These are phyloP conservation scores for Sitta europaea DNA, from an alignment of 2,113 vertebrate species.

Conservation along the genomic window DNA sequence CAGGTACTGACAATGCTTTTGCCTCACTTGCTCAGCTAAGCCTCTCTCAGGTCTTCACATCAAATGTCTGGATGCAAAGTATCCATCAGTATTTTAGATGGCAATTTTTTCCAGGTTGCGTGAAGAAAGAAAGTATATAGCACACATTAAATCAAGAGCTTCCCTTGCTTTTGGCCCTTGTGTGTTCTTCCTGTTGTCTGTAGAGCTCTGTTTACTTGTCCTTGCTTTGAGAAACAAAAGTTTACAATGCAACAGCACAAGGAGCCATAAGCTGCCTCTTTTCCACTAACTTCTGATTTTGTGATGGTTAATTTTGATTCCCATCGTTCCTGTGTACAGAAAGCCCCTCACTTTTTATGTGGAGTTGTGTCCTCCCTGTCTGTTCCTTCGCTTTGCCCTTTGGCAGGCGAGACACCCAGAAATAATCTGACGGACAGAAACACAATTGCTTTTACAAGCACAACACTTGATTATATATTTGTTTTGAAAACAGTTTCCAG, in stretches of 20 bases:
- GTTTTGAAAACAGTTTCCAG: slow-evolving; percentile 71
- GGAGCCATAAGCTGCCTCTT: background rate
- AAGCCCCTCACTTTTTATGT: background rate
- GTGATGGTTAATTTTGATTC: background rate
- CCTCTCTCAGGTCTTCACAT: background rate
- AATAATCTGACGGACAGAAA: slow-evolving; percentile 49
- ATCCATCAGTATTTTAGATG: background rate
- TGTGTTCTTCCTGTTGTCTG: background rate
- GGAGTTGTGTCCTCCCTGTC: background rate
- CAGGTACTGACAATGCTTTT: background rate
- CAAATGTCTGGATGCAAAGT: background rate
- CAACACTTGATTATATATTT: slow-evolving; percentile 64
- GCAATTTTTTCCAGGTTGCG: background rate
- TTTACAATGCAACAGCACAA: background rate
- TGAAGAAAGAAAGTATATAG: background rate
- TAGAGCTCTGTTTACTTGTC: background rate
- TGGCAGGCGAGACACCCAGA: background rate
- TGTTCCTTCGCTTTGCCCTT: background rate
- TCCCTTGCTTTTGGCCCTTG: background rate
- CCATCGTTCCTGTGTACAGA: rapidly evolving
- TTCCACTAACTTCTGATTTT: background rate
- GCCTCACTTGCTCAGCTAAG: background rate
- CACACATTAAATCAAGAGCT: background rate
- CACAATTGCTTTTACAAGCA: slow-evolving; percentile 66
- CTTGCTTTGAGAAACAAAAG: background rate